Percentiles rank a stretch among this genome's conserved stretches.
Conservation (phyloP, 2,113 vertebrate genomes). For the Notothenia rossii region DNA sequence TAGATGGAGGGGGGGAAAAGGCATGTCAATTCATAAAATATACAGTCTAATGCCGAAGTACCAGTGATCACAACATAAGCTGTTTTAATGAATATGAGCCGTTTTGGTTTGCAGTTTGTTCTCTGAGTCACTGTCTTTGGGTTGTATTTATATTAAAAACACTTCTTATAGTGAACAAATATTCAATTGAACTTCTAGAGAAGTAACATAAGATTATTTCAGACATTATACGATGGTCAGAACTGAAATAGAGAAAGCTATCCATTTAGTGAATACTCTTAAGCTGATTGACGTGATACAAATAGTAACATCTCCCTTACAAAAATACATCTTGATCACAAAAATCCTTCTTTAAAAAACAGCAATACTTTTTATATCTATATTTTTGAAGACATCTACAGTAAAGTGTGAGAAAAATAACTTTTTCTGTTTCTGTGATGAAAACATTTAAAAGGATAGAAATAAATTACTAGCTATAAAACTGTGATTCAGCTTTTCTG, state of each 20-base stretch:
- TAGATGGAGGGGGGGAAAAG: conserved; percentile 24
- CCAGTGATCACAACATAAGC: conserved; percentile 38
- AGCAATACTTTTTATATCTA: conserved; percentile 39
- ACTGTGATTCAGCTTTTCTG: conserved; percentile 51
- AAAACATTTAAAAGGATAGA: conserved; percentile 59
- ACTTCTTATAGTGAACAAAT: conserved; percentile 56
- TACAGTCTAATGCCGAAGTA: conserved; percentile 43
- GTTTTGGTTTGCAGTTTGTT: conserved; percentile 57
- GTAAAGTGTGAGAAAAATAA: conserved; percentile 55
- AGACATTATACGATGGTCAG: conserved; percentile 38
- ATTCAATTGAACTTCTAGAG: conserved; percentile 49
- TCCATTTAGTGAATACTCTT: conserved; percentile 48
- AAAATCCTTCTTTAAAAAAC: conserved; percentile 64
- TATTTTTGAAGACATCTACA: conserved; percentile 70
- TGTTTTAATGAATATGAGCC: conserved; percentile 20
- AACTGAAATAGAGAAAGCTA: conserved; percentile 34
- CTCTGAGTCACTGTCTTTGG: conserved; percentile 67
- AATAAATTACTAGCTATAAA: conserved; percentile 76
- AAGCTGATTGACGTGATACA: conserved; percentile 53
- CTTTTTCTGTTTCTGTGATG: conserved; percentile 28
- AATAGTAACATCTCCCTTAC: conserved; percentile 69
- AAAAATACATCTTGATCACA: conserved; percentile 68
- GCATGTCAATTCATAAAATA: conserved; percentile 31
- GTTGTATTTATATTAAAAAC: conserved; percentile 33
- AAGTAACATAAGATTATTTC: conserved; percentile 49